Evolutionary conservation across 2,113 vertebrate genomes (phyloP), one percentile per base, ranked within the genome.

Genomic region (Ictalurus punctatus): DNA sequence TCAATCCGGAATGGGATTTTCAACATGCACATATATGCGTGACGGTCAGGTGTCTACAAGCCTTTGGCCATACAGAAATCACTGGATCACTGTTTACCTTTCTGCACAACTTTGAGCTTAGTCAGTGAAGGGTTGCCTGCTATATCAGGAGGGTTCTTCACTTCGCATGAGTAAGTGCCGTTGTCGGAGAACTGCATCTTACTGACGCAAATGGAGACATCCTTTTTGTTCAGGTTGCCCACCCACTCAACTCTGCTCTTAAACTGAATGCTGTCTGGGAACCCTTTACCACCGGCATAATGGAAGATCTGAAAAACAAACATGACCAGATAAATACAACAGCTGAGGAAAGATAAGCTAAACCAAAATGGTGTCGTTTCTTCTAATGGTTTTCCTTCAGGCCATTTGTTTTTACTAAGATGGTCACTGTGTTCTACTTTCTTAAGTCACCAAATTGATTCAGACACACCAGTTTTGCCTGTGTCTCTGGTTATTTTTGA

Each of bases 191-290:
- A 98, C 91, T 97, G 96, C 90, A 96, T 95, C 12, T 97, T 97
- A 30, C 93, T 94, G 92, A 98, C 95, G 87, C 94, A 96, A 91
- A 99, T 97, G 0, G 98, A 99, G 1, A 94, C 97, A 83, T 99
- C 98, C 92, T 96, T 97, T 94, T 97, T 98, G 94, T 97, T 97
- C 34, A 99, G 94, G 92, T 99, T 97, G 83, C 98, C 98, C 16
- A 96, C 95, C 94, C 98, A 99, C 83, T 94, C 94, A 69, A 97
- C 92, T 12, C 97, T 94, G 83, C 95, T 95, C 91, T 97, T 96
- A 91, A 98, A 98, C 48, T 95, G 96, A 0, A 87, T 63, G 8
- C 93, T 90, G n/a, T 94, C 96, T 0, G 90, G 93, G 88, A 95
- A 98, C 4, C 87, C 91, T 74, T 92, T 95, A 27, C 97, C 97